Conservation (phyloP, 2,113 vertebrate genomes). For the rabbit (Oryctolagus cuniculus) region DNA sequence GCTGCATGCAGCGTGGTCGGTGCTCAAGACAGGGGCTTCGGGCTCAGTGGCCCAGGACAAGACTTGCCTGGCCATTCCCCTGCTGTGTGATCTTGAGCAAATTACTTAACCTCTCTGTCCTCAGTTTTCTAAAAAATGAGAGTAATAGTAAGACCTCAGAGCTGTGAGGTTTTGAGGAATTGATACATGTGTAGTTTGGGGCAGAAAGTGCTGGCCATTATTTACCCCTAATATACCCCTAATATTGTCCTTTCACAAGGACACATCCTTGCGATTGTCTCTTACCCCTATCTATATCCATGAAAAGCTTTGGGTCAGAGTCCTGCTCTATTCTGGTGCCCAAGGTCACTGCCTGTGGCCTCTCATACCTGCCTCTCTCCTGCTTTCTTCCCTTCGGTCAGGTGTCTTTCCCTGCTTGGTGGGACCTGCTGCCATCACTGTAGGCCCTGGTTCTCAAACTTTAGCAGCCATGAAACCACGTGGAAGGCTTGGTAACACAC, state of each 20-base stretch:
- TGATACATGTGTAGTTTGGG: not conserved
- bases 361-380: not conserved
- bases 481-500: too few species aligned
- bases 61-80: not conserved
- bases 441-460: not conserved
- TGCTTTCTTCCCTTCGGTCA: not conserved
- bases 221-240: too few species aligned
- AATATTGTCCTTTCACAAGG: not conserved
- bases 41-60: not conserved
- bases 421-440: too few species aligned
- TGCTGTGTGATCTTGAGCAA: not conserved
- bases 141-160: not conserved
- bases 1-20: fast-evolving
- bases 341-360: fast-evolving
- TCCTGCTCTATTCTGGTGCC: not conserved
- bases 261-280: not conserved
- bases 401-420: not conserved
- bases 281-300: not conserved
- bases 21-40: not conserved
- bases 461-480: not conserved
- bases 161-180: not conserved
- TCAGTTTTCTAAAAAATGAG: not conserved
- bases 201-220: too few species aligned
- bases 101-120: not conserved
- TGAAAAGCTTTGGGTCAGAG: not conserved